Evolutionary conservation across 2,113 vertebrate species (phyloP), one percentile per base, ranked within the genome.

Genomic region (Drymodes brunneopygia): DNA sequence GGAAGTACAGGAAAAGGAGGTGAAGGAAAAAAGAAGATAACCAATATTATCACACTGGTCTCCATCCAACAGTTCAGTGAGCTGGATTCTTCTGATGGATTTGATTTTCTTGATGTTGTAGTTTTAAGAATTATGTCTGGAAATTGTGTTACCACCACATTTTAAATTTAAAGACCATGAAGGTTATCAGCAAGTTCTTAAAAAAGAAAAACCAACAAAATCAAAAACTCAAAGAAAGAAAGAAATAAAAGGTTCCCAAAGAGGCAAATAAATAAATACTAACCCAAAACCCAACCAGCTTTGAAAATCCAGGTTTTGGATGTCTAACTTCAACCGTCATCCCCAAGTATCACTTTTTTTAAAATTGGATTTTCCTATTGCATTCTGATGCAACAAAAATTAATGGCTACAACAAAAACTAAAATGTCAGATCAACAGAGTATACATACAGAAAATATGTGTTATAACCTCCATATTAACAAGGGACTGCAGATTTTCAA

Each of bases 41-140:
- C 18, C 44, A 33, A 3, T 31, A 10, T 8, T 11, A 8, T 21
- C 1, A 1, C 6, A 8, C 1, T 31, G 7, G 4, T 62, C 22
- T 71, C 29, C 6, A 57, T 27, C 24, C 20, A 47, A 21, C 0
- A 58, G 10, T 31, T 60, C 2, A 4, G 7, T 48, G 40, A 69
- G 1, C 1, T 15, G 8, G 2, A 4, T 40, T 7, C 6, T 5
- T 2, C 20, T 27, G 22, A 21, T 12, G 7, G 15, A 10, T 69
- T 90, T 77, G 38, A 33, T 2, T 2, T 82, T 44, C 15, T 8
- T 9, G 21, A 47, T 84, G 57, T 23, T 60, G 7, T 8, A 53
- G 5, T 9, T 33, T 3, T 57, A 12, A 20, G 15, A 86, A n/a
- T 53, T 75, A 60, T 11, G 4, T 35, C 22, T 57, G 6, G 2